Conservation (phyloP, 1,140 invertebrate species). For the Drosophila aff. region DNA sequence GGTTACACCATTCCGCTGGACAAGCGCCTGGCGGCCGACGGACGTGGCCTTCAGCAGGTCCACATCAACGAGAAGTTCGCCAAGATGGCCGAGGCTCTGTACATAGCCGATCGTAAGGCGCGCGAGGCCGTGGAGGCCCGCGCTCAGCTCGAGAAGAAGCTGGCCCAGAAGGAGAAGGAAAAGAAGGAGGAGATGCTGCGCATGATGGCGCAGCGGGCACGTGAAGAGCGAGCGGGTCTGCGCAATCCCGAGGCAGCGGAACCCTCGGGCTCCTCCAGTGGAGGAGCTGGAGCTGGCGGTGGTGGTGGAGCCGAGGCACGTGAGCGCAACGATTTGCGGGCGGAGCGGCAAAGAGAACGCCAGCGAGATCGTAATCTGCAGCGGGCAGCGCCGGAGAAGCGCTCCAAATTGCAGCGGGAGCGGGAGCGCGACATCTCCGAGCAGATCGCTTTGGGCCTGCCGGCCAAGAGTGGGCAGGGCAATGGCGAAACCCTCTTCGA, state of each 20-base stretch:
- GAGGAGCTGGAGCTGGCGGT: conserved; percentile 60
- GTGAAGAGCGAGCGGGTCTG: conserved; percentile 95
- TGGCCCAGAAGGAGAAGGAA: conserved; percentile 99
- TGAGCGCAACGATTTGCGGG: conserved; percentile 95
- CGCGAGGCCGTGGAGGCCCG: conserved; percentile 98
- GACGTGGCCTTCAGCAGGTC: conserved; percentile 97
- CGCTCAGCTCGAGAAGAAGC: conserved; percentile 97
- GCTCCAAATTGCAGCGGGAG: conserved; percentile 94
- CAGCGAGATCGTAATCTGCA: conserved; percentile 97
- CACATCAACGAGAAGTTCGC: conserved; percentile 99
- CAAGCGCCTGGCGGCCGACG: conserved; percentile 99
- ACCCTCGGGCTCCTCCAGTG: conserved; percentile 82
- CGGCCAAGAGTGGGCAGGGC: conserved; percentile 90
- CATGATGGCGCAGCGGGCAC: conserved; percentile 96
- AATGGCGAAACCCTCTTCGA: conserved; percentile 96
- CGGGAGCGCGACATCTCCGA: conserved; percentile 99
- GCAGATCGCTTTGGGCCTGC: conserved; percentile 98
- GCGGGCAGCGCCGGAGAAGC: conserved; percentile 97
- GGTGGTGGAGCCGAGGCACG: conserved; percentile 90
- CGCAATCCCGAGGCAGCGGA: conserved; percentile 75
- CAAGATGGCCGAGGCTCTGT: conserved; percentile 98
- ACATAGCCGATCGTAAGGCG: conserved; percentile 98
- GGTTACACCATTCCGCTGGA: conserved; percentile 98
- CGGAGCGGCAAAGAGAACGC: conserved; percentile 96
- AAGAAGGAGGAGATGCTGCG: conserved; percentile 98